A percentile compares a stretch with the other conserved stretches of the same genome.
Conservation (phyloP, 2,113 vertebrate genomes). For the Dasypus novemcinctus region DNA sequence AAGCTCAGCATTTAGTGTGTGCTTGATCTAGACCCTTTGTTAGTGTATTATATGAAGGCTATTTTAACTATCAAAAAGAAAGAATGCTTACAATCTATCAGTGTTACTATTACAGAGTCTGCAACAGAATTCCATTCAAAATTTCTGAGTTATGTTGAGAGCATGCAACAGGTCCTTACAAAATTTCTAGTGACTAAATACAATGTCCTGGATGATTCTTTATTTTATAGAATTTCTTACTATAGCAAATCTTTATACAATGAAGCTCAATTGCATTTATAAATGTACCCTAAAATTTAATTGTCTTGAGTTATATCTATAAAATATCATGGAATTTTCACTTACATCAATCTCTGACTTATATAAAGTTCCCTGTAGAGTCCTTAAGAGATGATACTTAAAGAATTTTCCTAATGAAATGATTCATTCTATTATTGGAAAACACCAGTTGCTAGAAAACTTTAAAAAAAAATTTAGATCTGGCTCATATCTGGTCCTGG, state of each 20-base stretch:
- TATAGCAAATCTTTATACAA: neutral
- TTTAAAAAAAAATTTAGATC: neutral
- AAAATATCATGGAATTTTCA: conserved; percentile 7
- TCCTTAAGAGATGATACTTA: neutral
- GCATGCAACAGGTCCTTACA: neutral
- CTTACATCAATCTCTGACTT: neutral
- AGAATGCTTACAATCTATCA: neutral
- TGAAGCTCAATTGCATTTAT: neutral
- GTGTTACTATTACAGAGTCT: neutral
- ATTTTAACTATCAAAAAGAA: neutral
- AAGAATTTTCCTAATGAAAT: neutral
- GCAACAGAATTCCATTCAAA: neutral
- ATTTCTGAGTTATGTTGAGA: conserved; percentile 15
- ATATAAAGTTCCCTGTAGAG: neutral
- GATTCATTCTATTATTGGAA: neutral
- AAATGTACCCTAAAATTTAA: neutral
- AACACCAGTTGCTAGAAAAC: neutral
- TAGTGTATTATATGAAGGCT: neutral
- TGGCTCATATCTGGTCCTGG: neutral
- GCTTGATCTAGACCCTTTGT: neutral
- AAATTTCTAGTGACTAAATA: neutral
- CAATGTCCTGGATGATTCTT: neutral
- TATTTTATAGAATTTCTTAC: neutral
- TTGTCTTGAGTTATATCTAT: neutral
- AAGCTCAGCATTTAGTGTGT: neutral